These are phyloP conservation scores for Aurelia aurita DNA, from an alignment of 30 jellyfish, hydroid and myxozoan genomes.

Conservation along the genomic window DNA sequence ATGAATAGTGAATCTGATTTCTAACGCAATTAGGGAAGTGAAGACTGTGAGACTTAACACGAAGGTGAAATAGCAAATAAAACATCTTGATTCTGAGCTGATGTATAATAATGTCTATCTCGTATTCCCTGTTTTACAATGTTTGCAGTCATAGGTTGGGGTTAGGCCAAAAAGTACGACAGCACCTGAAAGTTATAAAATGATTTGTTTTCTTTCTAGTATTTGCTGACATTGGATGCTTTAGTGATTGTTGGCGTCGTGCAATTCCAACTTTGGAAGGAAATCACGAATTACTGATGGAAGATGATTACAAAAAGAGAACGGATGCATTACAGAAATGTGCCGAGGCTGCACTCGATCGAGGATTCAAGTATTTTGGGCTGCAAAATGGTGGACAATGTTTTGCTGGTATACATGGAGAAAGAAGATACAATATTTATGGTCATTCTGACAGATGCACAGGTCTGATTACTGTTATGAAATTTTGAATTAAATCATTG, in stretches of 20 bases:
- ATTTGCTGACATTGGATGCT: slow-evolving; percentile 96
- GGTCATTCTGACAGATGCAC: slow-evolving; percentile 88
- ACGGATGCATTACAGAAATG: slow-evolving; percentile 94
- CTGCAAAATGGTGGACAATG: slow-evolving; percentile 98
- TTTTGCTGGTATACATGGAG: slow-evolving; percentile 93
- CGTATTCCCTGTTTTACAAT: too few species aligned
- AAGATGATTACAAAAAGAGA: slow-evolving; percentile 90
- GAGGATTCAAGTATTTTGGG: slow-evolving; percentile 90
- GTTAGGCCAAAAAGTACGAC: too few species aligned
- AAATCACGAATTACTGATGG: slow-evolving; percentile 91
- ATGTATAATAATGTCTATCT: too few species aligned
- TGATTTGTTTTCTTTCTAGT: slow-evolving; percentile 46
- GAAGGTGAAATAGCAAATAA: too few species aligned
- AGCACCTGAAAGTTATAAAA: too few species aligned
- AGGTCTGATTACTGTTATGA: slow-evolving; percentile 50
- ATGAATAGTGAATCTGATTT: too few species aligned
- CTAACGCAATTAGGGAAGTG: too few species aligned
- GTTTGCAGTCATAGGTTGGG: too few species aligned
- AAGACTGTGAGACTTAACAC: too few species aligned
- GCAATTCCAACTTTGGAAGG: slow-evolving; percentile 98
- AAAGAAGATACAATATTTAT: slow-evolving; percentile 78
- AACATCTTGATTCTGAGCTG: too few species aligned
- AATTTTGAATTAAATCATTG: too few species aligned
- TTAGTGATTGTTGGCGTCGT: slow-evolving; percentile 92
- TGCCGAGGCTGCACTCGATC: slow-evolving; percentile 97